Conservation (phyloP, 1,140 invertebrate genomes). For the Pemphigus obesinymphae region DNA sequence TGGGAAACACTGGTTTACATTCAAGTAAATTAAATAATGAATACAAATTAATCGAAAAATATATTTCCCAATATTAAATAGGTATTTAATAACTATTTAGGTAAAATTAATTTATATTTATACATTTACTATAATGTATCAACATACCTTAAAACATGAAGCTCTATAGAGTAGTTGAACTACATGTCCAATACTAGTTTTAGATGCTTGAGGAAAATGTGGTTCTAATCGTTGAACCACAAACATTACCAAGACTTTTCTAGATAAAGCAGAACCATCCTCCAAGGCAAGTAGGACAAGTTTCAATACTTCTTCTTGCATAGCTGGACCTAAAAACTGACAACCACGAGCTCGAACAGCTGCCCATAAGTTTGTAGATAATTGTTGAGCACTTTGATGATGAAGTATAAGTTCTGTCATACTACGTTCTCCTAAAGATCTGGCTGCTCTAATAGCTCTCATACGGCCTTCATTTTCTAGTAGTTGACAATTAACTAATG, state of each 20-base stretch:
- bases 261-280: constrained; percentile 92
- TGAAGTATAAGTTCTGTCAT: constrained; percentile 92
- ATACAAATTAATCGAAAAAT: neutral
- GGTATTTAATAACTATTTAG: neutral
- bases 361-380: constrained; percentile 93
- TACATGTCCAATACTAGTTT: constrained; percentile 97
- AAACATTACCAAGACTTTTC: constrained; percentile 98
- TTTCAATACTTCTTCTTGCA: constrained; percentile 97
- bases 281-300: constrained; percentile 89
- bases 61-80: neutral
- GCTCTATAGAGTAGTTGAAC: constrained; percentile 96
- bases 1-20: too few species aligned
- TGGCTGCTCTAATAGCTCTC: constrained; percentile 74
- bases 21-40: too few species aligned
- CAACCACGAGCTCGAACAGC: constrained; percentile 93
- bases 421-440: constrained; percentile 88
- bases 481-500: constrained; percentile 85
- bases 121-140: constrained; percentile 21
- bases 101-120: neutral
- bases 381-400: constrained; percentile 87
- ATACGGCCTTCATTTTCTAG: constrained; percentile 81
- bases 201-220: constrained; percentile 95
- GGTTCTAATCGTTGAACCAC: constrained; percentile 92
- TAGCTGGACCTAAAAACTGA: constrained; percentile 97
- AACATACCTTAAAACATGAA: constrained; percentile 90